phyloP scores from a whole-genome alignment of 2,888 invertebrate genomes.

The Drosophila putrida region DNA sequence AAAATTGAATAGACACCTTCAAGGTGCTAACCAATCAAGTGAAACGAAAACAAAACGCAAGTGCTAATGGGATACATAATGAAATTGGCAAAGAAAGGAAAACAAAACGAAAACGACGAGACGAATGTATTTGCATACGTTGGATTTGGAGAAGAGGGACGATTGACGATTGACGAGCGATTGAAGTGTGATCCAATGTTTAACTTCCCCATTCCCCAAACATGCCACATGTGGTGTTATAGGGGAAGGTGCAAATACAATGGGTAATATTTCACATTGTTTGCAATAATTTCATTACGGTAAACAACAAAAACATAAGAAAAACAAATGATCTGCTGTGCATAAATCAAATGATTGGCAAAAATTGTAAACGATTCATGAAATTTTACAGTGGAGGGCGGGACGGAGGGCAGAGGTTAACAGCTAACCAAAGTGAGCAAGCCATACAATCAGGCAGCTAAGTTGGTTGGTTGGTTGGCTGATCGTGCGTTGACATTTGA shows the following conservation, averaged over 20 bases:
- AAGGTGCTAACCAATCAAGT: conserved; percentile 24
- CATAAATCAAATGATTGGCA: conserved; percentile 69
- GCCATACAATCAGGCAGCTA: conserved; percentile 5
- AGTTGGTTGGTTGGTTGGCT: conserved; percentile 20
- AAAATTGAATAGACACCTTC: conserved; percentile 3
- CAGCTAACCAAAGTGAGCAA: conserved; percentile 12
- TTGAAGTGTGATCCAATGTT: conserved; percentile 25
- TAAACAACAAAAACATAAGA: conserved; percentile 24
- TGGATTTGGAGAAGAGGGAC: neutral
- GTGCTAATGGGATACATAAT: conserved; percentile 46
- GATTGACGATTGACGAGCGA: neutral
- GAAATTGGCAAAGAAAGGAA: conserved; percentile 52
- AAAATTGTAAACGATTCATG: conserved; percentile 25
- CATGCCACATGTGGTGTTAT: conserved; percentile 44
- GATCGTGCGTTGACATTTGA: conserved; percentile 76
- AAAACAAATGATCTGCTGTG: conserved; percentile 45
- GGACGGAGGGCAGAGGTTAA: conserved; percentile 9
- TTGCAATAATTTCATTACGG: conserved; percentile 70
- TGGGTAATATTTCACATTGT: conserved; percentile 53
- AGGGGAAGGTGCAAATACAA: conserved; percentile 40
- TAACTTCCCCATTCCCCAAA: conserved; percentile 45
- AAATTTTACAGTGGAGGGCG: conserved; percentile 18
- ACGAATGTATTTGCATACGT: conserved; percentile 29
- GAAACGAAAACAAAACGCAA: conserved; percentile 43
- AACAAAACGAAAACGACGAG: conserved; percentile 44